Base-by-base conservation (phyloP, 2,113 vertebrate genomes). In the Acanthochromis polyacanthus region DNA sequence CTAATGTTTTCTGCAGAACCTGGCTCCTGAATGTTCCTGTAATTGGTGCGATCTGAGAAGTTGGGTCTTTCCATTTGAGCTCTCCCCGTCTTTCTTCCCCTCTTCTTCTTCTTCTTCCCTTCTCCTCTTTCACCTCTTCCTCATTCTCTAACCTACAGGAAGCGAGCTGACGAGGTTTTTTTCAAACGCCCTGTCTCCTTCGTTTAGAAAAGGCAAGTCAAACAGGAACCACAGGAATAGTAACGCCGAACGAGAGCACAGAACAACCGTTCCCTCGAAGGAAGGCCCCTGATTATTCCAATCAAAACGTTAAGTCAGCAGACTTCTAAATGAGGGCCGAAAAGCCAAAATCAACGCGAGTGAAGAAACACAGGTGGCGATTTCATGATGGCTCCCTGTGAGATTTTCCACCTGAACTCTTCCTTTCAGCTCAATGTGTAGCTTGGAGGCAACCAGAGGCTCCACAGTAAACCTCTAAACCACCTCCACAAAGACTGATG, bases 1-100 rank as follows among this genome's bases (percentile, higher is more conserved):
- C 87, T 93, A 93, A 93, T 93, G 90, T 65, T 71, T 92, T 93
- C 87, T 83, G 82, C 88, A 91, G 89, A 93, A 79, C 16, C 76
- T 62, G 79, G 88, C 90, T 88, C 81, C 88, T 45, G 80, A 85
- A 89, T 75, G 89, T 86, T 89, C 78, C 90, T 93, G 89, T 92
- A 93, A 93, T 90, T 90, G 86, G 82, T 84, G 75, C 48, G 74
- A 93, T 87, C 87, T 48, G 82, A 91, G 86, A 84, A 87, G 69
- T 40, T 58, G 66, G 81, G 88, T 90, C 75, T 91, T 92, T 89
- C 89, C 85, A 84, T 81, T 70, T 71, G 66, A 22, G 4, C 78
- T 81, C 57, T 36, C 25, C 32, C 10, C 4, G 1, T 52, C 69
- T 58, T 71, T 81, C 71, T 76, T 68, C 56, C 61, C 63, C 50